Evolutionary conservation across 2,888 invertebrate species (phyloP), one percentile per base, ranked within the genome.

Genomic region (Exephanes ischioxanthus): DNA sequence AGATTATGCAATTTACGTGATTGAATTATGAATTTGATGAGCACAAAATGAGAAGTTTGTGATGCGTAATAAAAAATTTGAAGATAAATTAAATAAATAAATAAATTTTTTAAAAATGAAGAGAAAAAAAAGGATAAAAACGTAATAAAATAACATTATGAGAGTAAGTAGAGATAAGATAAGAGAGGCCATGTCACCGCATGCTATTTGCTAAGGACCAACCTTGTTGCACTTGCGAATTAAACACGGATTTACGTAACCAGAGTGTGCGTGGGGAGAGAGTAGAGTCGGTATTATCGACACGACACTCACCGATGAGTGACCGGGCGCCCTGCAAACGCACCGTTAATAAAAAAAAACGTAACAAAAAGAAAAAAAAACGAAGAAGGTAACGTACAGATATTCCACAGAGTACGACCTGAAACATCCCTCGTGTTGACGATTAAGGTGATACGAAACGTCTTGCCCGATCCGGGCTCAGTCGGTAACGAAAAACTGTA

Each of bases 161-260:
- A 84, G 83, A 85, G 77, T 80, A 66, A 75, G 73, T 87, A 77
- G 75, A 84, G 78, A 71, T 83, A 93, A 84, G 78, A 71, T 83
- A 93, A 84, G 89, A 92, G 92, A 94, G 94, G 93, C 93, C 93
- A 94, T 92, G 92, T 93, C 93, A 93, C 94, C 93, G 91, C 94
- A 94, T 94, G 94, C 94, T 94, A 94, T 91, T 94, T 93, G 92
- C 94, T 94, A 94, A 94, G 92, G 94, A 94, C 94, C 94, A 94
- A 94, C 94, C 94, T 94, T 94, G 93, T 92, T 93, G 93, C 90
- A 92, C 93, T 93, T 94, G 93, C 93, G 85, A 87, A 93, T 92
- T 92, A 93, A 93, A 94, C 93, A 93, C 92, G 93, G 91, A 92
- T 94, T 93, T 93, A 94, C 80, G 85, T 92, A 93, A 94, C 93